Base-by-base conservation (phyloP, 1,140 invertebrate genomes). In the Stegodyphus mimosarum region DNA sequence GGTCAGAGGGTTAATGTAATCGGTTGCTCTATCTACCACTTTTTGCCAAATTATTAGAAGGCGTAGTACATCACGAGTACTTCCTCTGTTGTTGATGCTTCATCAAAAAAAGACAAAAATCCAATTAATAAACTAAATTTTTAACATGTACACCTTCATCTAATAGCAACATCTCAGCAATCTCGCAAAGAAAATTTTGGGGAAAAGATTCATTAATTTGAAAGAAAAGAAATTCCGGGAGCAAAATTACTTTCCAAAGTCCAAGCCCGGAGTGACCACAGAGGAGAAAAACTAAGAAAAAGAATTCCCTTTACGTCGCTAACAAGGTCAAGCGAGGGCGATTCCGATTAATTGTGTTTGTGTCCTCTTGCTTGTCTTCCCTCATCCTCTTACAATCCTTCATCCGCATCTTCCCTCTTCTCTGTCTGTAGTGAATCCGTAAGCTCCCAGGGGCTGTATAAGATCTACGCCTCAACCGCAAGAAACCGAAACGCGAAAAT, bases 281-380 rank as follows among this genome's bases (percentile, higher is more conserved):
- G 51, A 77, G 2, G 67, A 50, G 17, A 49, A 51, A 72, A 72
- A 9, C 48, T n/a, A 72, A 72, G 13, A 70, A 72, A 17, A 69
- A 81, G 70, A 66, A 18, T 72, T 72, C 50, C 66, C n/a, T 33
- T 33, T 33, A 1, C 33, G 33, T 33, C 33, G 33, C 51, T 81
- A 81, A 81, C 79, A 81, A 81, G 79, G 79, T 81, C 79, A 81
- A 81, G 79, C 79, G 79, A 72, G 64, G 69, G 79, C 69, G 70
- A 81, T 72, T 81, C 79, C 79, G 79, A 81, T 81, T 81, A 81
- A 81, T 81, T 81, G 53, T 81, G 69, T 81, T 81, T 81, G 69
- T 81, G 79, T 81, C 79, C 17, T 81, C 79, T 81, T 52, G 79
- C 79, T 81, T 81, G 79, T 81, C 79, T 81, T 73, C 79, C 79